Evolutionary conservation across 2,888 invertebrate genomes (phyloP), one percentile per base, ranked within the genome.

Genomic region (Neoascia interrupta): DNA sequence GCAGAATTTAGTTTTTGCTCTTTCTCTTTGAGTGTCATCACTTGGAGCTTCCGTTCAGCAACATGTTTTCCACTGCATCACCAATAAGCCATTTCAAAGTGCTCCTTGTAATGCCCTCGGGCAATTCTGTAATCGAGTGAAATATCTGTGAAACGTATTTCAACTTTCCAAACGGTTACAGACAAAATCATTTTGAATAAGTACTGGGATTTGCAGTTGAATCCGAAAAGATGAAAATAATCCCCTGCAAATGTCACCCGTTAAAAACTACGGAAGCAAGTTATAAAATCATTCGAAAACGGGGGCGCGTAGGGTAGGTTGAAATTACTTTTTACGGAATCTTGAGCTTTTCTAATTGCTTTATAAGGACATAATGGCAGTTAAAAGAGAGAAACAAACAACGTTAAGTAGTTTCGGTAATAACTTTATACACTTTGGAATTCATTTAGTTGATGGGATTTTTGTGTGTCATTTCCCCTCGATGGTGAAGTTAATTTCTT

Each of bases 71-170:
- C 16, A 1, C 18, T 23, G 45, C 36, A 6, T 8, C 10, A 28
- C 28, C n/a, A 31, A 49, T 47, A 6, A 2, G 26, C 36, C 5
- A 18, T 28, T 15, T 16, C 16, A 26, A 47, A 63, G 26, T 43
- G 37, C 45, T 70, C 53, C 60, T 69, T 69, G 61, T 56, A 53
- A 60, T 18, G 37, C 45, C 70, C 53, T 37, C 6, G 16, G 51
- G 51, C 39, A 18, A 47, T 63, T 63, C 10, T 26, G 43, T 58
- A 58, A 73, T 58, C 58, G 66, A 73, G 66, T 73, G 73, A 41
- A 66, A 51, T 41, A 51, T 73, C 66, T 68, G 51, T 60, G 51
- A 66, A 51, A 73, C 36, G 43, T 45, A 26, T 54, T 56, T 64
- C 43, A 21, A 36, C 56, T 56, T 43, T 53, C 6, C 15, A 13